Evolutionary conservation across 2,113 vertebrate species (phyloP).

Genomic region (Hipposideros armiger): DNA sequence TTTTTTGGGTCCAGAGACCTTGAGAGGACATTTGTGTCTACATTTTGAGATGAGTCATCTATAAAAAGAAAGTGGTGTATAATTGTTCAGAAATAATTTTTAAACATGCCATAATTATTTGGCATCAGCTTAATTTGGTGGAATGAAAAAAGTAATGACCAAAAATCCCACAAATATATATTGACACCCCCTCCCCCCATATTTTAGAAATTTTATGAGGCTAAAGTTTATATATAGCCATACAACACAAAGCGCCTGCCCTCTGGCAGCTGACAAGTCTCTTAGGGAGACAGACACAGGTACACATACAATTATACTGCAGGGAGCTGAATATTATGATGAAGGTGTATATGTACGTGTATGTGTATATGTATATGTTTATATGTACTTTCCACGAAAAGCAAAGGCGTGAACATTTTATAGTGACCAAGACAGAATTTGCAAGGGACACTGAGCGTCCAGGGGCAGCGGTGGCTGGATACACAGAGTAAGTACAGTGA

Average conservation of each 20-base stretch:
- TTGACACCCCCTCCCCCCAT: too few relatives aligned
- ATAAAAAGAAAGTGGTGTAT: neutral
- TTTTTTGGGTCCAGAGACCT: neutral
- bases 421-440: neutral
- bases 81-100: neutral
- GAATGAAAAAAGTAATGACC: neutral
- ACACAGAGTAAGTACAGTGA: too few relatives aligned
- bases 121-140: neutral
- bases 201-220: neutral
- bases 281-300: neutral
- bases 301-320: fast-evolving
- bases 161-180: neutral
- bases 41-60: neutral
- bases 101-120: neutral
- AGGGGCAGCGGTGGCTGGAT: neutral
- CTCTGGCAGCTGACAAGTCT: too few relatives aligned
- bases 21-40: neutral
- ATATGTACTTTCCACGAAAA: neutral
- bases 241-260: fast-evolving
- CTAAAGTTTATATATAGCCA: neutral
- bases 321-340: fast-evolving
- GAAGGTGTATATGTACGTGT: too few relatives aligned
- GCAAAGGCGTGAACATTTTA: neutral
- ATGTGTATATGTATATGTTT: too few relatives aligned
- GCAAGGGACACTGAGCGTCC: fast-evolving